Evolutionary conservation across 1,140 invertebrate genomes (phyloP), one percentile per base, ranked within the genome.

Genomic region (Euura lappo): DNA sequence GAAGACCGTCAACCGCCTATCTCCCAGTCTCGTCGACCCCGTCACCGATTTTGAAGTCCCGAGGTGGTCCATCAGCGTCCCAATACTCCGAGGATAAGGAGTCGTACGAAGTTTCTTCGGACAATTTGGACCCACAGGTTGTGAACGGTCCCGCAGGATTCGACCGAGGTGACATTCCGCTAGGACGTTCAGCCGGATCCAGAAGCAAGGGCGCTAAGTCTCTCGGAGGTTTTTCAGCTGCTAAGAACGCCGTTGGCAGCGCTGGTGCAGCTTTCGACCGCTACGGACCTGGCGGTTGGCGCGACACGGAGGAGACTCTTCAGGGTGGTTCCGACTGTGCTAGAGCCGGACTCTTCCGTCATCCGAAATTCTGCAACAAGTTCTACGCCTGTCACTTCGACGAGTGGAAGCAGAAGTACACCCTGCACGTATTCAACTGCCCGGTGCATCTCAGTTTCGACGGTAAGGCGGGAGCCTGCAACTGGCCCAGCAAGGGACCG

Each of bases 301-400:
- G 72, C 75, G 65, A 28, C 73, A 72, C 68, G 0, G 89, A 91
- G 44, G 90, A 92, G 72, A 89, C 89, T 2, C 82, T 93, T 42
- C 88, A 92, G 75, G 91, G 91, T n/a, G 89, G 88, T 2, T 81
- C 90, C 4, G 91, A 94, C 44, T 96, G 94, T 80, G 91, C 93
- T 74, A 88, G 94, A 79, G 90, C 94, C 5, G 95, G 95, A 79
- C 88, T 96, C 0, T 96, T 96, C 88, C 89, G 94, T 80, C 94
- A 96, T 82, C 95, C 95, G 0, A 92, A 92, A 71, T 90, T 93
- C 73, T 96, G 95, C 80, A 94, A 95, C 79, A 95, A 95, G 80
- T 96, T 96, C 87, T 96, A 95, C 79, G 91, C 94, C 46, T 96
- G 95, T 81, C 91, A 93, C 80, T 96, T 93, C 93, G 94, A 96